phyloP scores from a whole-genome alignment of 2,113 vertebrate species.

The Chunga burmeisteri region DNA sequence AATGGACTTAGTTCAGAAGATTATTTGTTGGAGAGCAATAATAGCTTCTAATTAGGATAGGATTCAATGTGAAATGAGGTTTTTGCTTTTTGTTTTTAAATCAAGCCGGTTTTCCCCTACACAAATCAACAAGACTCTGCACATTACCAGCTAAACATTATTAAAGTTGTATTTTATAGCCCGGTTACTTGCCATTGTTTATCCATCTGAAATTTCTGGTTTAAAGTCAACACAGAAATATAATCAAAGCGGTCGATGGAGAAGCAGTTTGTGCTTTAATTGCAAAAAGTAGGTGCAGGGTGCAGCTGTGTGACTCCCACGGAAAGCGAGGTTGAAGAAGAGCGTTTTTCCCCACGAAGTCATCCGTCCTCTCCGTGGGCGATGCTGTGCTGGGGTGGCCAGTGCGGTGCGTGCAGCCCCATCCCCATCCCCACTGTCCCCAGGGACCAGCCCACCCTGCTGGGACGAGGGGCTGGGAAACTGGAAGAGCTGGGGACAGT shows the following conservation, averaged over 20 bases:
- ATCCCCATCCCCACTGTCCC: neutral
- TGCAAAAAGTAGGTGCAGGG: neutral
- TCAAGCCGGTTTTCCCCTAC: neutral
- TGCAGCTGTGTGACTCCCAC: neutral
- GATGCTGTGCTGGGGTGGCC: neutral
- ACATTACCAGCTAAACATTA: neutral
- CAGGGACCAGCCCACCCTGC: too few relatives aligned
- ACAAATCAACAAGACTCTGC: neutral
- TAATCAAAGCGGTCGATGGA: neutral
- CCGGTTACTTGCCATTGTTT: neutral
- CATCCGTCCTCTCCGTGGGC: rapidly evolving
- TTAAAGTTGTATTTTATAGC: neutral
- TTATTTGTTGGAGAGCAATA: slow-evolving; percentile 68
- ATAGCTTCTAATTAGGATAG: slow-evolving; percentile 53
- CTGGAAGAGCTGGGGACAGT: neutral
- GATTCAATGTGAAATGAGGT: neutral
- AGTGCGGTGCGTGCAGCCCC: rapidly evolving
- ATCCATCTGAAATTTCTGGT: neutral
- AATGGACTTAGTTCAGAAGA: slow-evolving; percentile 32
- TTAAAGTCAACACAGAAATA: neutral
- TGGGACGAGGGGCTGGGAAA: neutral
- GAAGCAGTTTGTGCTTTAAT: neutral
- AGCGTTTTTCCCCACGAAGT: rapidly evolving
- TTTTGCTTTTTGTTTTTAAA: neutral
- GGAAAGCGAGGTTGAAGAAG: neutral